Base-by-base conservation (phyloP, 2,113 vertebrate species). In the Prionailurus viverrinus region DNA sequence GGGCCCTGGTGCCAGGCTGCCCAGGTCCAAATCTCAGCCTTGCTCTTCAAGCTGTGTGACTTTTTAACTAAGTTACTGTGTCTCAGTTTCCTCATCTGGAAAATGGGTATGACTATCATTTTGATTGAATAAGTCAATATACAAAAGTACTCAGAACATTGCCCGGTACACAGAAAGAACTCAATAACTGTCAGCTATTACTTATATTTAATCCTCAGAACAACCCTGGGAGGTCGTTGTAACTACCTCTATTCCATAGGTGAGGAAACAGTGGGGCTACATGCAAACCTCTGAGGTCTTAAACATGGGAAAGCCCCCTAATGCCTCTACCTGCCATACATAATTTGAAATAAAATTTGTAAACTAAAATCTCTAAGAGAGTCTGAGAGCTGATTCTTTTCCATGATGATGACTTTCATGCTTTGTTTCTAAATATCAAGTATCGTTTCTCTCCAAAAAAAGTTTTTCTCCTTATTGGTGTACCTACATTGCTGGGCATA, bases 81-180 rank as follows among this genome's bases (percentile, higher is more conserved):
- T 74, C 82, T 97, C 36, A 27, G 29, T 48, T 76, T 96, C 65
- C 58, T 91, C 33, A 39, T 90, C 94, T 78, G 39, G 63, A 82
- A 92, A 94, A 94, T 13, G 29, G 63, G 29, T 66, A 48, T 58
- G 78, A 73, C 12, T 45, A 41, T 25, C 73, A 7, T n/a, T 89
- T 45, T 41, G 27, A 68, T 74, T 68, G 85, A 93, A 39, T 65
- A 79, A 78, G 9, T 16, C 3, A 78, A 78, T 8, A 29, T 6
- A n/a, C 3, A 3, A 55, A 79, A 45, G 41, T 69, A 48, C 73
- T 87, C 48, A 68, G 69, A 51, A 33, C 51, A 61, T 8, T 45
- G 25, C 78, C 96, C 5, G 19, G 71, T 45, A 51, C 19, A 73
- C 19, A 85, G 41, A 89, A 76, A 71, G 69, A 55, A 89, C 33